Base-by-base conservation (phyloP, 2,888 invertebrate genomes). In the Creontiades dilutus region DNA sequence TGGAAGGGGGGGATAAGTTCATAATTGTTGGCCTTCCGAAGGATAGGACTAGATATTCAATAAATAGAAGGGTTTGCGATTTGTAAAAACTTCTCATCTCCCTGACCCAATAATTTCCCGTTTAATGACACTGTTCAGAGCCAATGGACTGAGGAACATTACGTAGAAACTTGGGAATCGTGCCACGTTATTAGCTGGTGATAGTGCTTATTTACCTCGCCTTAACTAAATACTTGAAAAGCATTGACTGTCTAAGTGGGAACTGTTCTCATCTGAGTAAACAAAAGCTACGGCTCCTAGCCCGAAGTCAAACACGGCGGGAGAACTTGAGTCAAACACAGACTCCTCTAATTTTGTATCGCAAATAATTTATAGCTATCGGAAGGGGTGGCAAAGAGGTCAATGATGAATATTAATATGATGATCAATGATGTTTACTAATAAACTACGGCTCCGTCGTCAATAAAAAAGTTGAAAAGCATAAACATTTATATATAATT, bases 201-300 rank as follows among this genome's bases (percentile, higher is more conserved):
- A 68, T 19, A 19, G 27, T 19, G 23, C 23, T 23, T 23, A 13
- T 23, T 68, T 68, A 23, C 12, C 23, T 68, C 23, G 27, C 0
- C 23, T 68, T 23, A 23, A 68, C 68, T 68, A 68, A 68, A 68
- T 68, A 68, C 68, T 68, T 68, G 68, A 68, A 68, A 68, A 68
- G 68, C 68, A 68, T 68, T 68, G 19, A 19, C 19, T 61, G 16
- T 12, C 68, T 23, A 68, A 68, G 68, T 68, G 27, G 68, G 19
- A 68, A 68, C 23, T 19, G 27, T 68, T 68, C 68, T 68, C 68
- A 68, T 68, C 68, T 27, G 13, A 19, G 68, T 68, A 68, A 23
- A 68, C 68, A 68, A 27, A 12, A 27, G 27, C 68, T 19, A 68
- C 68, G 23, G 27, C 27, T 68, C 68, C 23, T 5, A 23, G 23